A percentile compares a stretch with the other conserved stretches of the same genome.
Conservation (phyloP, 2,797 vertebrate genomes). For the Arctocebus calabarensis region DNA sequence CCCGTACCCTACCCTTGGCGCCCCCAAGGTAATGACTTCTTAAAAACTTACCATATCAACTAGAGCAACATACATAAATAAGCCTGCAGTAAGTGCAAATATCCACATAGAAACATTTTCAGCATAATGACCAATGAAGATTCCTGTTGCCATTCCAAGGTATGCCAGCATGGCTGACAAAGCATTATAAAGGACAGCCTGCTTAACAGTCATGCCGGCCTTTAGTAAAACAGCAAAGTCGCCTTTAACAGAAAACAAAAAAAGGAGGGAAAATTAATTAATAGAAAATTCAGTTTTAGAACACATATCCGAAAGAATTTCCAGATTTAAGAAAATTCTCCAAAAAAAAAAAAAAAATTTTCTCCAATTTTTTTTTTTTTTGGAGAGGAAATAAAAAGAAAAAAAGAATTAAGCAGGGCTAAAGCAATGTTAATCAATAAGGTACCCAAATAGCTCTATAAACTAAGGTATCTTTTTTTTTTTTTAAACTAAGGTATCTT, state of each 20-base stretch:
- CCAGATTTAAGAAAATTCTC: slow-evolving; percentile 47
- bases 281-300: slow-evolving; percentile 12
- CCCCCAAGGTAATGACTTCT: background rate
- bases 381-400: background rate
- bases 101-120: slow-evolving; percentile 97
- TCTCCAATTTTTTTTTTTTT: background rate
- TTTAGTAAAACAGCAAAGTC: slow-evolving; percentile 98
- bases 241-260: slow-evolving; percentile 86
- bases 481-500: too few species aligned
- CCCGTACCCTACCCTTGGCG: too few species aligned
- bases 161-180: slow-evolving; percentile 97
- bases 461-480: background rate
- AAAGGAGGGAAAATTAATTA: background rate
- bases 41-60: slow-evolving; percentile 96
- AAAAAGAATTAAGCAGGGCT: background rate
- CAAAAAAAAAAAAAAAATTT: too few species aligned
- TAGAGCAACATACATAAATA: slow-evolving; percentile 98
- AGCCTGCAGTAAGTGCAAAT: slow-evolving; percentile 97
- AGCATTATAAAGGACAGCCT: slow-evolving; percentile 96
- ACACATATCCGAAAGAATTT: background rate
- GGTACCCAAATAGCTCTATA: background rate
- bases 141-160: slow-evolving; percentile 95
- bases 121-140: slow-evolving; percentile 97
- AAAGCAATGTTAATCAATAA: background rate
- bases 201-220: slow-evolving; percentile 97